Conservation (phyloP, 2,888 invertebrate genomes). For the Achlya flavicornis region DNA sequence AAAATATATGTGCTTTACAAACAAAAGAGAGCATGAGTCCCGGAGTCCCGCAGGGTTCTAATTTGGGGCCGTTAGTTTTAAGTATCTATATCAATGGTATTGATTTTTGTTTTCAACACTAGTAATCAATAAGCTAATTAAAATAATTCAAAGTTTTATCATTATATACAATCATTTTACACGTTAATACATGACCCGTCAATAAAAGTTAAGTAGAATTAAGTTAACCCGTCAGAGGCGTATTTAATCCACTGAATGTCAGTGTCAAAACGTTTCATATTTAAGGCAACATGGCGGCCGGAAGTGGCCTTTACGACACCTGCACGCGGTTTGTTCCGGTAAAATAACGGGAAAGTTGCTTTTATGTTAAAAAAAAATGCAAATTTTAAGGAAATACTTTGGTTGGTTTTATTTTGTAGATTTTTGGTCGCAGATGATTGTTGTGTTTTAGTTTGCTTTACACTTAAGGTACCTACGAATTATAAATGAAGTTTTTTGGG, state of each 20-base stretch:
- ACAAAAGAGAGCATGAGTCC: not conserved
- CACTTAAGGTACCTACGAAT: too few species aligned
- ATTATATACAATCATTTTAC: too few species aligned
- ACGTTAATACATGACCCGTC: too few species aligned
- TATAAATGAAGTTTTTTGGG: too few species aligned
- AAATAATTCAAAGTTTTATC: too few species aligned
- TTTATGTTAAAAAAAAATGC: not conserved
- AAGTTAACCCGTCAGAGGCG: not conserved
- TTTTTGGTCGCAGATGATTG: too few species aligned
- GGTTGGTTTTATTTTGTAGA: too few species aligned
- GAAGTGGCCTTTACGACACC: conserved; percentile 36
- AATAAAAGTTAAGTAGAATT: too few species aligned
- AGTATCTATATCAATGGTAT: not conserved
- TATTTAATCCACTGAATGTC: conserved; percentile 19
- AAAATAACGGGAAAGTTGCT: not conserved
- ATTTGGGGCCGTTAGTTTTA: not conserved
- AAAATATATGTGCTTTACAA: too few species aligned
- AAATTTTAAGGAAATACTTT: not conserved
- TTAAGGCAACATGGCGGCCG: conserved; percentile 38
- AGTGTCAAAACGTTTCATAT: conserved; percentile 32
- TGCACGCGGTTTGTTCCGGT: conserved; percentile 22
- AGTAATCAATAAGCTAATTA: not conserved
- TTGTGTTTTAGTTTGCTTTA: too few species aligned
- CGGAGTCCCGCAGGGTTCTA: not conserved
- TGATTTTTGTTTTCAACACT: not conserved